Base-by-base conservation (phyloP, 1,140 invertebrate genomes). In the Phymastichus coffea region DNA sequence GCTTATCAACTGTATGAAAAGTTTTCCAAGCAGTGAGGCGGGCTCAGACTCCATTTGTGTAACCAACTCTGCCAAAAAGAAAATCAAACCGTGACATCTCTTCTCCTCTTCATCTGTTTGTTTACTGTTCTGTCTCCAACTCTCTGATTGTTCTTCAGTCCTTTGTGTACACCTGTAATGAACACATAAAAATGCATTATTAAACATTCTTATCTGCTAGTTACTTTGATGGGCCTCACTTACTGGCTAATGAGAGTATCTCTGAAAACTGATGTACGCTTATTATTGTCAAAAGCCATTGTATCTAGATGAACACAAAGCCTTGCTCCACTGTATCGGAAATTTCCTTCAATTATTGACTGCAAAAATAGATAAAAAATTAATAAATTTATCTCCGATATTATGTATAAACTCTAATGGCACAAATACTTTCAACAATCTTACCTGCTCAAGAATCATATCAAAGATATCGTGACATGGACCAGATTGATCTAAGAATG, bases 301-400 rank as follows among this genome's bases (percentile, higher is more conserved):
- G 80, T 82, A 57, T 85, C 83, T 25, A 86, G 79, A 80, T 83
- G 82, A 33, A 81, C 82, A 67, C 85, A 86, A 8, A 87, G 73
- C 8, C 86, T 78, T 19, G 85, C 85, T 33, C 85, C 85, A 65
- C 85, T 87, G 73, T 87, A 87, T 61, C 85, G 82, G 70, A 87
- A 87, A 69, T 87, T 86, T 4, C 82, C 75, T 72, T 86, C 85
- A n/a, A 66, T 77, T 61, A 87, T 84, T 26, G 84, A 85, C 85
- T 87, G 63, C 35, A 74, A 76, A 28, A 33, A 54, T 47, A 57
- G 33, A 19, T 48, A 48, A 30, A 44, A 51, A n/a, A n/a, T 33
- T 12, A 33, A 33, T 33, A 33, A 6, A 33, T 33, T n/a, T n/a
- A n/a, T n/a, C n/a, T n/a, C n/a, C n/a, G n/a, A n/a, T n/a, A n/a